Evolutionary conservation across 2,797 vertebrate species (phyloP).

Genomic region (Synanceia verrucosa): DNA sequence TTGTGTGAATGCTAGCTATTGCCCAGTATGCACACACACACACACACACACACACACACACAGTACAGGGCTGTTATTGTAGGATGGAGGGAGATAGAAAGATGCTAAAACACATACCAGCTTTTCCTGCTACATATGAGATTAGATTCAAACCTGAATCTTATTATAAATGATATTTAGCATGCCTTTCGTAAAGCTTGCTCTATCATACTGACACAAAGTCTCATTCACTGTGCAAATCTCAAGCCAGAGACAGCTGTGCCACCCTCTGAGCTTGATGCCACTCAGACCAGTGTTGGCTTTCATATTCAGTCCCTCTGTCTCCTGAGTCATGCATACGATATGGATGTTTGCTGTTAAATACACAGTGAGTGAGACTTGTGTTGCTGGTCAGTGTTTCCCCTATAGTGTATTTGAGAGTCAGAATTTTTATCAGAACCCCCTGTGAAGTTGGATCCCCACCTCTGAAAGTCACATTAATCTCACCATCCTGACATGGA

Average conservation of each 20-base stretch:
- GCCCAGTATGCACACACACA: slow-evolving; percentile 12
- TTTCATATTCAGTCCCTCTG: slow-evolving; percentile 11
- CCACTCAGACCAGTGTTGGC: slow-evolving; percentile 27
- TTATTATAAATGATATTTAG: slow-evolving; percentile 3
- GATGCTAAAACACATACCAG: slow-evolving; percentile 23
- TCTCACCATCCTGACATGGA: too few species aligned
- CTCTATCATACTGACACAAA: not conserved
- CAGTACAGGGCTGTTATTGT: slow-evolving; percentile 49
- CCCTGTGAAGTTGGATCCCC: too few species aligned
- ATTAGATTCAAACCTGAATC: slow-evolving; percentile 16
- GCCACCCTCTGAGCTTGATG: slow-evolving; percentile 38
- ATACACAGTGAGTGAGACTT: not conserved
- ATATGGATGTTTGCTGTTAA: not conserved
- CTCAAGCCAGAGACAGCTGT: slow-evolving; percentile 49
- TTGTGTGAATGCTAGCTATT: slow-evolving; percentile 42
- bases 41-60: slow-evolving; percentile 5
- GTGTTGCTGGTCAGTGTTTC: not conserved
- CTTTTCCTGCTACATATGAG: not conserved
- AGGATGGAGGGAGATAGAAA: slow-evolving; percentile 10
- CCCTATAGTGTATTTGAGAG: too few species aligned
- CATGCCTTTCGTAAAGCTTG: not conserved
- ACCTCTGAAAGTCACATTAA: too few species aligned
- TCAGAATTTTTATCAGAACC: too few species aligned
- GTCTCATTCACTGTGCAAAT: slow-evolving; percentile 35
- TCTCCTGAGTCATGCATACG: slow-evolving; percentile 1